These are phyloP conservation scores for Perodicticus potto DNA, from an alignment of 2,797 vertebrate species.

Conservation along the genomic window DNA sequence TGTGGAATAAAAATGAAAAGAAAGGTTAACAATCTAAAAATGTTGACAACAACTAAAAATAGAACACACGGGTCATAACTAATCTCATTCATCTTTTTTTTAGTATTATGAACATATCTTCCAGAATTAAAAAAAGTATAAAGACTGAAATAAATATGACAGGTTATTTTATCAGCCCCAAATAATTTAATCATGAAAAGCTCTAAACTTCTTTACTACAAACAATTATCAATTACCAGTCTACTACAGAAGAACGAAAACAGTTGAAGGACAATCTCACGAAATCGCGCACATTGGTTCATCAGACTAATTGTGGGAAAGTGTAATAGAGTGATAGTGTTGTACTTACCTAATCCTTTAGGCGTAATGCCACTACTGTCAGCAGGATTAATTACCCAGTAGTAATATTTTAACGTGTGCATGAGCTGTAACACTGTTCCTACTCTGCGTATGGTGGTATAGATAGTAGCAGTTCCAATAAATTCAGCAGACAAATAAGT, in stretches of 20 bases:
- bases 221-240: not conserved
- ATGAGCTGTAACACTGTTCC: slow-evolving; percentile 97
- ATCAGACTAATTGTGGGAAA: not conserved
- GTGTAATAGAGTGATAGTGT: not conserved
- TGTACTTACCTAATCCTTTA: slow-evolving; percentile 94
- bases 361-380: slow-evolving; percentile 96
- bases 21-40: not conserved
- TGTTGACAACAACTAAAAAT: not conserved
- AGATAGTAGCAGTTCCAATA: slow-evolving; percentile 97
- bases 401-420: slow-evolving; percentile 98
- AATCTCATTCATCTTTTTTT: not conserved
- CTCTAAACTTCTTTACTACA: not conserved
- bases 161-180: slow-evolving; percentile 8
- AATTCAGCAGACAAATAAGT: slow-evolving; percentile 97
- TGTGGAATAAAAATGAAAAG: not conserved
- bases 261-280: not conserved
- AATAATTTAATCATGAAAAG: not conserved
- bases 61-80: not conserved
- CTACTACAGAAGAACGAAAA: not conserved
- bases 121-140: not conserved
- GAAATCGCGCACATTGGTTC: not conserved
- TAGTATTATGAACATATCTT: not conserved
- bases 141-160: not conserved
- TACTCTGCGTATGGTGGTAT: slow-evolving; percentile 96
- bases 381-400: slow-evolving; percentile 96